Evolutionary conservation across 2,888 invertebrate genomes (phyloP), one percentile per base, ranked within the genome.

Genomic region (Conchocele bisecta): DNA sequence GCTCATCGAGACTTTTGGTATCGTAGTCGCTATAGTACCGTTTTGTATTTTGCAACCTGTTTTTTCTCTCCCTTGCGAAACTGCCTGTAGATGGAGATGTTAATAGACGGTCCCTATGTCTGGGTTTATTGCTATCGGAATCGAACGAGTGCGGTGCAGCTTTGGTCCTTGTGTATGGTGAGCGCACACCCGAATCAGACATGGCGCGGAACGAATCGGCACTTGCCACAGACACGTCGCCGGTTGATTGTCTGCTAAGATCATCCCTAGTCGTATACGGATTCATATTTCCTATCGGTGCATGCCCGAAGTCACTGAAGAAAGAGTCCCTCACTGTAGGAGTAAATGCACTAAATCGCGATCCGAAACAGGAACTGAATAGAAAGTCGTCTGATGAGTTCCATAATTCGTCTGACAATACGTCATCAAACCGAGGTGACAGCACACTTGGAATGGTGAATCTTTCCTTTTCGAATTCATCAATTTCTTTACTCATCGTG

Each of bases 241-340:
- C 35, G 6, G 57, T 39, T n/a, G 60, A 46, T 31, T 60, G 54
- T 31, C 26, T 44, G 35, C 71, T 76, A 20, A 76, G 51, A 33
- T 76, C 72, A 29, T 68, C 65, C 4, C 75, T 57, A 9, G 65
- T 53, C 0, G 58, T 57, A 33, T 76, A 76, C 7, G 75, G 75
- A 26, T 76, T 76, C 28, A 31, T 31, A 48, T 31, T 26, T 22
- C 48, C 3, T 26, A 6, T 3, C 4, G 26, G 3, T 31, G 28
- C 31, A 7, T 31, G 28, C 17, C 7, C 9, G 31, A 48, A 48
- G 3, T 29, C 13, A 26, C 48, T 48, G n/a, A 46, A 46, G 48
- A 48, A 48, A 17, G 28, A 28, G 31, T 48, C 48, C 3, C 5
- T 2, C 4, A 28, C 48, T 31, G 31, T 48, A 29, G n/a, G 28